Evolutionary conservation across 2,797 vertebrate species (phyloP), one percentile per base, ranked within the genome.

Genomic region (Picus viridis): DNA sequence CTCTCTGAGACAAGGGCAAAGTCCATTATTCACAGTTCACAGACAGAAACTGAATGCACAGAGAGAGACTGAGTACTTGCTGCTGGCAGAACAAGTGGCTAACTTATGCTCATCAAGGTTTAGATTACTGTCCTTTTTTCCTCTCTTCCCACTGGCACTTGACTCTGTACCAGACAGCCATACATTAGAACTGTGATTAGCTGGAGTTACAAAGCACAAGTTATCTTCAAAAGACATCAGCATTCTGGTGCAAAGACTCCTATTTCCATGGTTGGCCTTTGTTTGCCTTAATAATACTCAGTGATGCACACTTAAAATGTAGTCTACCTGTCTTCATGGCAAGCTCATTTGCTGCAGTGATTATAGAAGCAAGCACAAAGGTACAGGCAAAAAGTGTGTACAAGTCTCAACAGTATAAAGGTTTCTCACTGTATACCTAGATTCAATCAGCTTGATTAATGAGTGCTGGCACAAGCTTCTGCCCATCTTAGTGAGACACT

Each of bases 11-110:
- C 15, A 68, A 29, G 41, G 51, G 49, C 11, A 18, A 81, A 77
- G 67, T 30, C 65, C 29, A 6, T 77, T 84, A 59, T 39, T 90
- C 59, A 53, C 11, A 56, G 49, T 63, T 91, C 77, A 91, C 9
- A 91, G 58, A 57, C 14, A 27, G 64, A 71, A 49, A 70, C 75
- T 71, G 29, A 78, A 94, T 51, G 62, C 43, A 59, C 7, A 83
- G 56, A 64, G 58, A 80, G 30, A 14, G n/a, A n/a, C 41, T 82
- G 18, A 82, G 19, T 54, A 71, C 39, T 87, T 90, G 56, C 54
- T 93, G 58, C 45, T 89, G 81, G 86, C 51, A 78, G 85, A 92
- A 65, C 10, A 87, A 80, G 65, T 59, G 76, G 23, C 57, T 64
- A 83, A 57, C 61, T 71, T 41, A 43, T 1, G 0, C 56, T 78